Percentiles rank a stretch among this genome's conserved stretches.
Conservation (phyloP, 1,140 invertebrate species). For the Drosophila cardini region DNA sequence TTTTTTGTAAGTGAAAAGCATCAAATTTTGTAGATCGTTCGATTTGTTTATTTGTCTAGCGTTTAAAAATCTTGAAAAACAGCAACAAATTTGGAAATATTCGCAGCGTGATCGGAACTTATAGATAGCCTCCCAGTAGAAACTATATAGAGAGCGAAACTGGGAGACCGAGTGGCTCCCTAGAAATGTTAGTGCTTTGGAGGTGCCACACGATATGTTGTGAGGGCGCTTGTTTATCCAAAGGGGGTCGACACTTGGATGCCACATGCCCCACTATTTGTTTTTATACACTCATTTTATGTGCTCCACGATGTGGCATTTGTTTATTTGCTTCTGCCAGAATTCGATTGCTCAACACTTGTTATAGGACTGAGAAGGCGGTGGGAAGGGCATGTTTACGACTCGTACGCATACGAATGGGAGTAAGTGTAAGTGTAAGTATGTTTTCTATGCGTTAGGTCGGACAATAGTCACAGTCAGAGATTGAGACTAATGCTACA, state of each 20-base stretch:
- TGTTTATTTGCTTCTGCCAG: conserved; percentile 66
- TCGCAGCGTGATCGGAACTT: conserved; percentile 62
- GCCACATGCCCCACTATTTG: conserved; percentile 67
- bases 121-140: conserved; percentile 17
- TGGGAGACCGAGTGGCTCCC: conserved; percentile 36
- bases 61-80: conserved; percentile 57
- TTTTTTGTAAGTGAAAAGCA: conserved; percentile 34
- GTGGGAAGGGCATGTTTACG: conserved; percentile 35
- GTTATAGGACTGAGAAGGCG: conserved; percentile 9
- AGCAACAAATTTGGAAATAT: conserved; percentile 70
- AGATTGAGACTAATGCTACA: conserved; percentile 29
- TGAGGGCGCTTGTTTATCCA: conserved; percentile 74
- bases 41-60: conserved; percentile 54
- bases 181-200: conserved; percentile 17
- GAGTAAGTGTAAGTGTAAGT: conserved; percentile 8
- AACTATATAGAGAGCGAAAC: neutral
- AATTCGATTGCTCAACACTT: conserved; percentile 73
- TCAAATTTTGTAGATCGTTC: conserved; percentile 33
- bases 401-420: conserved; percentile 32
- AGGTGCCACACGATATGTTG: conserved; percentile 70
- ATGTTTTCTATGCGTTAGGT: conserved; percentile 3
- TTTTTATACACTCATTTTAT: conserved; percentile 83
- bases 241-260: conserved; percentile 72
- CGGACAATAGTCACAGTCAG: conserved; percentile 3
- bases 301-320: conserved; percentile 48